phyloP scores from a whole-genome alignment of 2,888 invertebrate species.

The Tinea trinotella region DNA sequence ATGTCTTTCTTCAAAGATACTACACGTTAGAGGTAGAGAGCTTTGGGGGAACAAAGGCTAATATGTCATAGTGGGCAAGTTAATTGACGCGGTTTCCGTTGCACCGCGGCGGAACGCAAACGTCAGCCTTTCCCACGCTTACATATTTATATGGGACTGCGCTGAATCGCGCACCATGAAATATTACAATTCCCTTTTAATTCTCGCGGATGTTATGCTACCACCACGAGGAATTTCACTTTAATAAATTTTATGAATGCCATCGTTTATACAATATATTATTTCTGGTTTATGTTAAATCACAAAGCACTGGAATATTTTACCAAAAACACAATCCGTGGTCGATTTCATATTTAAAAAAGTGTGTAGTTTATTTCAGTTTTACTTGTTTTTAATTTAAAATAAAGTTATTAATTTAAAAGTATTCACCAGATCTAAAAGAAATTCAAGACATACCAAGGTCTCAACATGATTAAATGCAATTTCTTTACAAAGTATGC shows the following conservation, averaged over 20 bases:
- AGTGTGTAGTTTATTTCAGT: too few species aligned
- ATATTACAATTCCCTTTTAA: conserved; percentile 35
- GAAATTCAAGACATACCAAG: conserved; percentile 50
- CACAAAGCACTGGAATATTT: neutral
- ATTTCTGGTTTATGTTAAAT: neutral
- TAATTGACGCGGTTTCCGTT: conserved; percentile 71
- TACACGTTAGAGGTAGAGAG: conserved; percentile 30
- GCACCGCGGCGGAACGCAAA: conserved; percentile 61
- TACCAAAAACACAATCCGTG: too few species aligned
- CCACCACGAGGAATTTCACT: conserved; percentile 17
- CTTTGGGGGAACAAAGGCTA: conserved; percentile 59
- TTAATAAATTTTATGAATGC: conserved; percentile 14
- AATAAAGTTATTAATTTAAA: conserved; percentile 24
- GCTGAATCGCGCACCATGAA: conserved; percentile 31
- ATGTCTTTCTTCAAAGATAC: conserved; percentile 44
- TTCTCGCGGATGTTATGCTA: conserved; percentile 22
- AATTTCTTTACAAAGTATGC: conserved; percentile 66
- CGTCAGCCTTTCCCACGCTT: conserved; percentile 61
- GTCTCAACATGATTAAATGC: conserved; percentile 64
- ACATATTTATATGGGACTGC: conserved; percentile 58
- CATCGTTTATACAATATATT: conserved; percentile 13
- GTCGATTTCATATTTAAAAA: too few species aligned
- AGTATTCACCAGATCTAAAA: conserved; percentile 35
- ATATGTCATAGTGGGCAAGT: conserved; percentile 68
- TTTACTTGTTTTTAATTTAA: conserved; percentile 38